Base-by-base conservation (phyloP, 1,140 invertebrate species). In the Megalopta genalis region DNA sequence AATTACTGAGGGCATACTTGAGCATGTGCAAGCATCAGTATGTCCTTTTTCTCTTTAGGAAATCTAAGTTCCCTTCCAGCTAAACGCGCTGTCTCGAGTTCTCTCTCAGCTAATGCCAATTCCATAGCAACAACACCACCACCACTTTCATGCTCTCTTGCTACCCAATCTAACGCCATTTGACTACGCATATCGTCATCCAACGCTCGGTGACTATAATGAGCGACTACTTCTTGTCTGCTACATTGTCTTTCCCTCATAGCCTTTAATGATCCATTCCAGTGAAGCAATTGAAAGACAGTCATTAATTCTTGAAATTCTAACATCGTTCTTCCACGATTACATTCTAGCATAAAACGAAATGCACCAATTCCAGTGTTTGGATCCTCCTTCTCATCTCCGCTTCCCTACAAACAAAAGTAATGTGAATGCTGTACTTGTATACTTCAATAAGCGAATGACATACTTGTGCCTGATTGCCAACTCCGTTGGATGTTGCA, bases 281-380 rank as follows among this genome's bases (percentile, higher is more conserved):
- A 99, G 92, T 99, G 98, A 2, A 99, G 94, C 63, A 99, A 94
- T 92, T 99, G 98, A 92, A 99, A 99, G 6, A 99, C 98, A 1
- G 98, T 99, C 98, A 99, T 99, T 82, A 99, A 93, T 92, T 99
- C 98, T 92, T 99, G 98, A 93, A 99, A 99, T 91, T 99, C 98
- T 59, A 99, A 94, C 98, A 99, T 98, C 23, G 98, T 98, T 64
- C 97, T 95, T 0, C 97, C 97, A 88, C 97, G 97, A 93, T 98
- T 98, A 65, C 97, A 96, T 92, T 99, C 97, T 83, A 99, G 93
- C 97, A 99, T 99, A 90, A 98, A 98, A 86, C 97, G 96, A 93
- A 98, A 99, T 18, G 98, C 98, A 14, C 97, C 98, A 73, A 98
- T 98, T 21, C 98, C 98, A 14, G 96, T 96, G 84, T 96, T 97